Conservation (phyloP, 2,113 vertebrate species). For the Gobius niger region DNA sequence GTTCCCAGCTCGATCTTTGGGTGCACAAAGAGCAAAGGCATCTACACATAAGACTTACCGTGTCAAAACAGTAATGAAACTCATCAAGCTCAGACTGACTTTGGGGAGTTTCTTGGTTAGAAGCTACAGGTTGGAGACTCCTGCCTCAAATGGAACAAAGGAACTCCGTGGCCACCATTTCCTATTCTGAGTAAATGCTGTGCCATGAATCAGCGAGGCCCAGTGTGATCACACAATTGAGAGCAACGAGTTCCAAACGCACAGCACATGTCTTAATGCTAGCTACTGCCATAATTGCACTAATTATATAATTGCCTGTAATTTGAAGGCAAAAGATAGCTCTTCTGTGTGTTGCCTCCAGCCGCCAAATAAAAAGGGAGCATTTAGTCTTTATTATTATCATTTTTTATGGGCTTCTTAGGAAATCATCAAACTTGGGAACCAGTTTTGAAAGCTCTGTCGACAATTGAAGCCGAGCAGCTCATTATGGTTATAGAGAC, state of each 20-base stretch:
- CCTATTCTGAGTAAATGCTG: slow-evolving; percentile 9
- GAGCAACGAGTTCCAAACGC: slow-evolving; percentile 27
- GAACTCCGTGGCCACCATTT: not conserved
- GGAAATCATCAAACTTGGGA: slow-evolving; percentile 32
- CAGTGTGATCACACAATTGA: slow-evolving; percentile 24
- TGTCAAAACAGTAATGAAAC: too few species aligned
- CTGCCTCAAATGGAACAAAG: not conserved
- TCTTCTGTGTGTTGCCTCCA: slow-evolving; percentile 27
- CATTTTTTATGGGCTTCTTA: not conserved
- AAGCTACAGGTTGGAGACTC: slow-evolving; percentile 9
- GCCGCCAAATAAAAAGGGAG: slow-evolving; percentile 36
- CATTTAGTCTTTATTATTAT: slow-evolving; percentile 20
- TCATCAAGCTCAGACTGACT: too few species aligned
- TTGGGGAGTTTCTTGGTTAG: too few species aligned
- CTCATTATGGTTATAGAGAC: slow-evolving; percentile 18
- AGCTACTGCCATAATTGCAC: slow-evolving; percentile 38
- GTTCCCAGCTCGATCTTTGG: too few species aligned
- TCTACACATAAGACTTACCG: too few species aligned
- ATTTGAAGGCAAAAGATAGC: slow-evolving; percentile 23
- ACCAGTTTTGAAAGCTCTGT: slow-evolving; percentile 11
- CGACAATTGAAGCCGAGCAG: slow-evolving; percentile 21
- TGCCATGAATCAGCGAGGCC: slow-evolving; percentile 19
- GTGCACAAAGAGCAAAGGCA: too few species aligned
- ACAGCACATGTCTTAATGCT: slow-evolving; percentile 26
- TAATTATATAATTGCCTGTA: slow-evolving; percentile 31